These are phyloP conservation scores for Heterodera schachtii DNA, from an alignment of 1,140 invertebrate genomes.

Conservation along the genomic window DNA sequence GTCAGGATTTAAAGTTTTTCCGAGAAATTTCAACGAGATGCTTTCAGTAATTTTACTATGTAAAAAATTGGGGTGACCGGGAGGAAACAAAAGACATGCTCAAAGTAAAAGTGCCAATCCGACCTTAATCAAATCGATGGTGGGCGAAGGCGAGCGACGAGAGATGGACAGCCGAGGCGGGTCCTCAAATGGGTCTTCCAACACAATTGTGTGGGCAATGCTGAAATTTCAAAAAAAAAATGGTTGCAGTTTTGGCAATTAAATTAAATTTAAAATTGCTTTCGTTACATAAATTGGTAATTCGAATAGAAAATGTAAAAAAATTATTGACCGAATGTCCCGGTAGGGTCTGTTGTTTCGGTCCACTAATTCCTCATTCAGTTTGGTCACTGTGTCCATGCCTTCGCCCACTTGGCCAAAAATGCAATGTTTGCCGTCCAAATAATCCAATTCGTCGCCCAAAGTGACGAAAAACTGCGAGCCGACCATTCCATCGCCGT, in stretches of 20 bases:
- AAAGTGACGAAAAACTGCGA: conserved; percentile 94
- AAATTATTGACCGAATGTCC: conserved; percentile 75
- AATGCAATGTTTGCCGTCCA: conserved; percentile 91
- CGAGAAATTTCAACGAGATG: too few species aligned
- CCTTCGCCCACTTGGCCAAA: conserved; percentile 95
- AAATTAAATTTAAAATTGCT: too few species aligned
- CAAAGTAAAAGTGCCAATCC: background rate
- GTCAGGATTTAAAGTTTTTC: too few species aligned
- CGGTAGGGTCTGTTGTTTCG: conserved; percentile 85
- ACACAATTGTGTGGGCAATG: conserved; percentile 92
- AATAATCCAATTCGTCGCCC: conserved; percentile 81
- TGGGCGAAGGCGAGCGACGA: conserved; percentile 82
- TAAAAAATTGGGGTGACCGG: background rate
- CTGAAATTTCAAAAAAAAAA: conserved; percentile 66
- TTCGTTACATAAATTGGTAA: too few species aligned
- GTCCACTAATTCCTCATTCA: conserved; percentile 94
- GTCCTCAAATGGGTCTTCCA: conserved; percentile 95
- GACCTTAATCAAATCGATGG: conserved; percentile 76
- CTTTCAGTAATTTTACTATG: too few species aligned
- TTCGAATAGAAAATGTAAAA: background rate
- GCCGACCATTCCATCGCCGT: conserved; percentile 86
- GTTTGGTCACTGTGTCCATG: conserved; percentile 80
- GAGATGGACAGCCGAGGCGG: conserved; percentile 78
- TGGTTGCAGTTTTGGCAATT: too few species aligned
- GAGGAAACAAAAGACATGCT: background rate